phyloP scores from a whole-genome alignment of 2,113 vertebrate species.

The Halcyon senegalensis region DNA sequence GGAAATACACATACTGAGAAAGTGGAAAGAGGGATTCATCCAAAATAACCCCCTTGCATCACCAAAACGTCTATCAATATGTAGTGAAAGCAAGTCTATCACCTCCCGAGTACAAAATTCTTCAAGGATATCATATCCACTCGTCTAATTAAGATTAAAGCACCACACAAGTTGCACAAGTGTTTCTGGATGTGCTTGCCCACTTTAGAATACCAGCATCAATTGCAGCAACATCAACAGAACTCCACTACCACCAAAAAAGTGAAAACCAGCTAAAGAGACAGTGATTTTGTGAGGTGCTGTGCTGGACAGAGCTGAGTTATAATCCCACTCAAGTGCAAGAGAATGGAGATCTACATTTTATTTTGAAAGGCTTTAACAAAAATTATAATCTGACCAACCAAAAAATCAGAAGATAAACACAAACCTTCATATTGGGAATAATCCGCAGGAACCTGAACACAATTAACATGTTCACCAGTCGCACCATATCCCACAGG shows the following conservation, averaged over 20 bases:
- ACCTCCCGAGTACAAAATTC: not conserved
- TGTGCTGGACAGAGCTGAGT: not conserved
- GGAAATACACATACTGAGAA: not conserved
- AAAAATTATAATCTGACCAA: not conserved
- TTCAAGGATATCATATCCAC: not conserved
- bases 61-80: not conserved
- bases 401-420: not conserved
- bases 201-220: not conserved
- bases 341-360: not conserved
- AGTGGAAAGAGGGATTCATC: not conserved
- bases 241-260: not conserved
- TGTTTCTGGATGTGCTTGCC: not conserved
- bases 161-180: not conserved
- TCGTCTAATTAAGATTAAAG: not conserved
- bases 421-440: slow-evolving; percentile 87
- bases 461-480: slow-evolving; percentile 91
- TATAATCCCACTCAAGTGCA: not conserved
- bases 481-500: slow-evolving; percentile 90
- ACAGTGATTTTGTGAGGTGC: not conserved
- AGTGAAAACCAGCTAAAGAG: not conserved
- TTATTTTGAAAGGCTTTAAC: not conserved
- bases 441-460: slow-evolving; percentile 93
- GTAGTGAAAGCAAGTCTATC: not conserved
- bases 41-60: not conserved
- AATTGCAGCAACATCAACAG: not conserved